Conservation (phyloP, 2,888 invertebrate species). For the Leptinotarsa haldemani region DNA sequence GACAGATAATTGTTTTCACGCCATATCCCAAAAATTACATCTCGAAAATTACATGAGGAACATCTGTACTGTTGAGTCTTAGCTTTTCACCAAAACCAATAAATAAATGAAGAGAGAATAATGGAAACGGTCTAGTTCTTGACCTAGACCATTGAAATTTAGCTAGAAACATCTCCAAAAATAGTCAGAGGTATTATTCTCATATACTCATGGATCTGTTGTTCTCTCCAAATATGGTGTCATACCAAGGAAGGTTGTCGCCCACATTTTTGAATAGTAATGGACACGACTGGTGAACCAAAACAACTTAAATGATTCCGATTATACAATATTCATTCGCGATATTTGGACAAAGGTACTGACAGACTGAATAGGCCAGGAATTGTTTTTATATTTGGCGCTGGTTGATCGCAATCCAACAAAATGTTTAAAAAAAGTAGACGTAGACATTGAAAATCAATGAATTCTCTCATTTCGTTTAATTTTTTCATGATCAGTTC, state of each 20-base stretch:
- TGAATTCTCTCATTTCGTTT: too few species aligned
- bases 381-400: not conserved
- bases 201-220: constrained; percentile 22
- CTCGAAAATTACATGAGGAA: not conserved
- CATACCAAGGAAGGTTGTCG: constrained; percentile 38
- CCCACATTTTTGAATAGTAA: constrained; percentile 37
- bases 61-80: not conserved
- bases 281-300: constrained; percentile 32
- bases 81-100: not conserved
- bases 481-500: too few species aligned
- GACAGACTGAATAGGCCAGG: not conserved
- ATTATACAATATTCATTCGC: constrained; percentile 18
- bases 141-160: constrained; percentile 23
- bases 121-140: constrained; percentile 4
- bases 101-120: not conserved
- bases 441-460: too few species aligned
- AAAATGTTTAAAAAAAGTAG: too few species aligned
- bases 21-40: too few species aligned
- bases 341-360: not conserved
- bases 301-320: constrained; percentile 30
- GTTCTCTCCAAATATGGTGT: constrained; percentile 33
- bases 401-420: too few species aligned
- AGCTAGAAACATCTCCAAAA: constrained; percentile 28
- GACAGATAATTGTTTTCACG: too few species aligned
- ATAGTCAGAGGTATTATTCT: constrained; percentile 28